Evolutionary conservation across 2,113 vertebrate species (phyloP), one percentile per base, ranked within the genome.

Genomic region (Chloropsis cyanopogon): DNA sequence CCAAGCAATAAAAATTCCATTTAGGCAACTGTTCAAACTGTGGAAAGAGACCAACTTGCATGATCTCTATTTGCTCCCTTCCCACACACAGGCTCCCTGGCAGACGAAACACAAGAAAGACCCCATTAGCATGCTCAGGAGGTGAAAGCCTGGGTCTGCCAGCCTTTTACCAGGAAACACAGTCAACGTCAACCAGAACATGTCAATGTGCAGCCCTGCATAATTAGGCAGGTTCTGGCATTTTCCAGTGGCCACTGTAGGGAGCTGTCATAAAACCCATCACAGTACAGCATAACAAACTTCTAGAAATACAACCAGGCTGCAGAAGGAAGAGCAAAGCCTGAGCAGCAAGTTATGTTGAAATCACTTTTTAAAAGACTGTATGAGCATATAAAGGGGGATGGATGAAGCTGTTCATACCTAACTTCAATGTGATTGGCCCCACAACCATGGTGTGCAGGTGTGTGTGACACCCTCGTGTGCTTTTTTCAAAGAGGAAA

Each of bases 1-100:
- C 61, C 39, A 91, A 82, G 46, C 66, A 91, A 92, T 80, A 66
- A 79, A 88, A 94, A 52, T 69, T 53, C 46, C 10, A 47, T 86
- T 82, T 47, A 72, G 63, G 26, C 73, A 95, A 95, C 42, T 33
- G 28, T 50, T 92, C 78, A 76, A 66, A 93, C 82, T 41, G 33
- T 82, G 89, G 57, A 92, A 82, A 80, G 35, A 60, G 47, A 81
- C 35, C 12, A 14, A 70, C 23, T 75, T 81, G 81, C 17, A 33
- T 0, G 2, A 54, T 49, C 39, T 72, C 70, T 87, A 18, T 65
- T 91, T 91, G 57, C 46, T 85, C 57, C 35, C 57, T 53, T 66
- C 31, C 11, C 12, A 64, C 52, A 79, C 23, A 44, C 25, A 54
- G 50, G 35, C 60, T 92, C 42, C 24, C 20, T 4, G 2, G 63